phyloP scores from a whole-genome alignment of 2,888 invertebrate species.

The Nysson spinosus region DNA sequence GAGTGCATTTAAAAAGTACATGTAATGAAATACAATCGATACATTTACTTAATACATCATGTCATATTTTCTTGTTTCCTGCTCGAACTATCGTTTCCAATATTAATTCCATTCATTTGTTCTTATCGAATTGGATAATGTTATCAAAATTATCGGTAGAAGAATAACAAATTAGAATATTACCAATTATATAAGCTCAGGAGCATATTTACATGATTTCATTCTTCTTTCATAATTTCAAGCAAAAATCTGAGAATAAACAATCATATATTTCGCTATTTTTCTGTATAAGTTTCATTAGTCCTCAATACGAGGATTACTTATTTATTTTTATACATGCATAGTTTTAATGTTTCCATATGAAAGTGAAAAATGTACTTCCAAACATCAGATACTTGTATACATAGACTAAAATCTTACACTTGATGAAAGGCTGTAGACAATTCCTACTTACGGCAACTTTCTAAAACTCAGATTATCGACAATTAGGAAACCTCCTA shows the following conservation, averaged over 20 bases:
- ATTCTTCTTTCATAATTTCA: conserved; percentile 28
- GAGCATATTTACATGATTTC: conserved; percentile 53
- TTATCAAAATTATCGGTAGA: conserved; percentile 22
- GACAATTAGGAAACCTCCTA: conserved; percentile 32
- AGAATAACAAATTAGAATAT: conserved; percentile 24
- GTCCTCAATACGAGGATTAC: conserved; percentile 15
- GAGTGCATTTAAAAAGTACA: conserved; percentile 2
- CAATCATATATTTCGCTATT: background rate
- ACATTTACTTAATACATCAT: conserved; percentile 21
- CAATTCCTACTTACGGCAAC: conserved; percentile 22
- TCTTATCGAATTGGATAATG: conserved; percentile 1
- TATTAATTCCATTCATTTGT: background rate
- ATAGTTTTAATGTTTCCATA: conserved; percentile 30
- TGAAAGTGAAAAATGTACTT: conserved; percentile 45
- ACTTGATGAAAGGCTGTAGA: conserved; percentile 16
- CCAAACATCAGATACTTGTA: conserved; percentile 1
- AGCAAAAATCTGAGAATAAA: conserved; percentile 17
- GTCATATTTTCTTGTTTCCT: background rate
- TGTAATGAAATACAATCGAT: conserved; percentile 24
- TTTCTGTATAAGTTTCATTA: conserved; percentile 12
- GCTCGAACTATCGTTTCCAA: conserved; percentile 11
- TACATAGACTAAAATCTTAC: conserved; percentile 24
- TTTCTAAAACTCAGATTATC: conserved; percentile 11
- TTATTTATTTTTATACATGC: conserved; percentile 20
- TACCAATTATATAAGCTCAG: conserved; percentile 22